Evolutionary conservation across 2,113 vertebrate species (phyloP).

Genomic region (Dicrurus megarhynchus): DNA sequence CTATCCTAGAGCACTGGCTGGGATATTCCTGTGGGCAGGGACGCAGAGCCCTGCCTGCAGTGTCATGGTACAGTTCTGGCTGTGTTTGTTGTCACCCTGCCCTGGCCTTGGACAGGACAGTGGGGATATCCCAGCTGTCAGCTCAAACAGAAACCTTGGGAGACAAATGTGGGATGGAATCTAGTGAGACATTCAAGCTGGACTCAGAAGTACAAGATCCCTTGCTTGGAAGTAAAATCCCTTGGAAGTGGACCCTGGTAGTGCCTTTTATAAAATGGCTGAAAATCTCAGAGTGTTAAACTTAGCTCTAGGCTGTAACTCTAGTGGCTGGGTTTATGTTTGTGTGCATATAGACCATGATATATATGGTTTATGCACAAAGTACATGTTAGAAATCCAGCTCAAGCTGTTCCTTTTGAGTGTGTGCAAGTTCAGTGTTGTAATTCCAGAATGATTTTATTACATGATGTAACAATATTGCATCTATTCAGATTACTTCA

Average conservation of each 20-base stretch:
- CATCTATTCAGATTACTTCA: neutral
- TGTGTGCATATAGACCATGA: neutral
- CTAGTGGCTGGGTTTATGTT: neutral
- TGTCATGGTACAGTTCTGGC: neutral
- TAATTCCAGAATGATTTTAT: neutral
- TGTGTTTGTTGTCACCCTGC: fast-evolving
- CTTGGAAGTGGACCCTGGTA: neutral
- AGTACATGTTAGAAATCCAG: neutral
- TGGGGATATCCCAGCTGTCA: neutral
- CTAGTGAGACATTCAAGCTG: neutral
- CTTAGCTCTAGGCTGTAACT: neutral
- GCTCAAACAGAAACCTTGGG: neutral
- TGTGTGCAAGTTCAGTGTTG: neutral
- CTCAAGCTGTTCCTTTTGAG: neutral
- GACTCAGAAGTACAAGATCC: neutral
- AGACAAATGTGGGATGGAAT: neutral
- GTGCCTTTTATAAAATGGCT: neutral
- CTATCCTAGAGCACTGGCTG: neutral
- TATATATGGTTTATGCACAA: neutral
- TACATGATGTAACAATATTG: neutral
- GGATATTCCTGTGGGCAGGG: neutral
- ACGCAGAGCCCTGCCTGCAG: neutral
- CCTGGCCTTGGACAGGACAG: neutral
- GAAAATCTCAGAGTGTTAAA: neutral
- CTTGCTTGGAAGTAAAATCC: neutral